Evolutionary conservation across 2,113 vertebrate species (phyloP).

Genomic region (Spermophilus dauricus): DNA sequence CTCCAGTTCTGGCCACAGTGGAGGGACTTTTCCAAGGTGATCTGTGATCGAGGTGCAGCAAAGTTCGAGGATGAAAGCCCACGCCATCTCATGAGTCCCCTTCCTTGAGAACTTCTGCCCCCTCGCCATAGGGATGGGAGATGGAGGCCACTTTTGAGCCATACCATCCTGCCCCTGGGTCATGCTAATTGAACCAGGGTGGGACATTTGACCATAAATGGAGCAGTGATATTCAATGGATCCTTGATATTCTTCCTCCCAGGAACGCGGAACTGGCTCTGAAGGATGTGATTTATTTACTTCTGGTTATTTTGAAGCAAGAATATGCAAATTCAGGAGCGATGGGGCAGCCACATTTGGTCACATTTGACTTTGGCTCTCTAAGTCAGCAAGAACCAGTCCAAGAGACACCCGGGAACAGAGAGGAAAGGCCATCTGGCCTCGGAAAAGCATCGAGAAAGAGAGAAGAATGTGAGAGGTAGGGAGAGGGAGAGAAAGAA

Average conservation of each 20-base stretch:
- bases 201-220: neutral
- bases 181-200: neutral
- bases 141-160: neutral
- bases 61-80: neutral
- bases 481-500: neutral
- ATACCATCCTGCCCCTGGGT: neutral
- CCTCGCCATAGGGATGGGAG: neutral
- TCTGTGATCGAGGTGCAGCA: neutral
- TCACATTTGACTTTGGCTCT: constrained; percentile 55
- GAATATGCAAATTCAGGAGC: constrained; percentile 43
- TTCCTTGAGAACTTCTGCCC: neutral
- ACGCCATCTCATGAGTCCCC: neutral
- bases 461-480: neutral
- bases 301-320: constrained; percentile 56
- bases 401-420: neutral
- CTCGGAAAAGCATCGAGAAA: neutral
- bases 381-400: neutral
- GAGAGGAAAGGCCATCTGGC: constrained; percentile 35
- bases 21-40: constrained; percentile 24
- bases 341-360: neutral
- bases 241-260: neutral
- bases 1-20: neutral
- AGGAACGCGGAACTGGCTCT: neutral
- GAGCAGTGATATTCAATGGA: neutral
- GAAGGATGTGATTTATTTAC: constrained; percentile 7